phyloP scores from a whole-genome alignment of 2,888 invertebrate genomes.

The Bugulina stolonifera region DNA sequence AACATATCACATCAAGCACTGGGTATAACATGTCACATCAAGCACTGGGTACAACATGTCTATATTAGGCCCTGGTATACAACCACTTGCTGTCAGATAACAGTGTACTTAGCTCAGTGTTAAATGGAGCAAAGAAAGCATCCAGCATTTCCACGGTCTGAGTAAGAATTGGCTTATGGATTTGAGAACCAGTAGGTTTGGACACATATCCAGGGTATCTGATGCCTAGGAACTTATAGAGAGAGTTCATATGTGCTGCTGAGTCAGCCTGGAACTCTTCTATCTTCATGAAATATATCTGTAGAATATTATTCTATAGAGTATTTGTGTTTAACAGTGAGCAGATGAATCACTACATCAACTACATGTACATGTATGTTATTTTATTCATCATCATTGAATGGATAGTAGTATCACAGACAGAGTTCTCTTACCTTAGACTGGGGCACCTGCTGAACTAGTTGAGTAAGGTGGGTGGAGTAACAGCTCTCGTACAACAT shows the following conservation, averaged over 20 bases:
- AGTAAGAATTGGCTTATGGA: background rate
- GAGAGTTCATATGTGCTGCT: background rate
- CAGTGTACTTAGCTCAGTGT: background rate
- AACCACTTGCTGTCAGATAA: background rate
- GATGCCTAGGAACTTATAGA: background rate
- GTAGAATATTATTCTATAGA: too few species aligned
- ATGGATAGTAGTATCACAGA: too few species aligned
- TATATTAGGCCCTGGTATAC: background rate
- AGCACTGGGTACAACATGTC: too few species aligned
- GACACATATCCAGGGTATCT: too few species aligned
- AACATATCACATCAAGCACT: too few species aligned
- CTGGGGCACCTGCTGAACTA: background rate
- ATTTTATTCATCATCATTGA: too few species aligned
- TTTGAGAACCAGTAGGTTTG: background rate
- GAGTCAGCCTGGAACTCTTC: background rate
- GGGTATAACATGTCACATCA: too few species aligned
- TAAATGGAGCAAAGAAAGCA: constrained; percentile 8
- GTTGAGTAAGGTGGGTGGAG: background rate
- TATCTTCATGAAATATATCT: background rate
- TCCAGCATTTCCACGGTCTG: background rate
- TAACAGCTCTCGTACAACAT: constrained; percentile 20
- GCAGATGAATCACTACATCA: too few species aligned
- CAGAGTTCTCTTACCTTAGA: background rate
- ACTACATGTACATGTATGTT: too few species aligned
- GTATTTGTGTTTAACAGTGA: too few species aligned